Evolutionary conservation across 1,140 invertebrate species (phyloP).

Genomic region (Atopsyche davidsoni): DNA sequence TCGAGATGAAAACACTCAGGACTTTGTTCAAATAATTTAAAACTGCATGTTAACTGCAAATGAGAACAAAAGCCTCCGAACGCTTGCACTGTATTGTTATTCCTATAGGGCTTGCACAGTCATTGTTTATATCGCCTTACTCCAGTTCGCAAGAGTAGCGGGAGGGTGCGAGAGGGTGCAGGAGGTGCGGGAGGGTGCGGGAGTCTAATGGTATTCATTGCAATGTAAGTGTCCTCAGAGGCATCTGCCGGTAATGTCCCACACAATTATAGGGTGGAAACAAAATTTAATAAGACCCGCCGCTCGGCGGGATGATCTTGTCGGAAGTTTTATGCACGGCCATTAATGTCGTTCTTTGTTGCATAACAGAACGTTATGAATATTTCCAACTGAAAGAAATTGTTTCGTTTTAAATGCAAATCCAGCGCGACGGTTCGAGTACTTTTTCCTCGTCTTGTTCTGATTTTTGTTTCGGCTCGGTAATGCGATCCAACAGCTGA

Average conservation of each 20-base stretch:
- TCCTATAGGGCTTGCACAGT: too few species aligned
- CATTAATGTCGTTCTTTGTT: not conserved
- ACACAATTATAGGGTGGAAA: conserved; percentile 11
- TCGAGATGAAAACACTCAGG: too few species aligned
- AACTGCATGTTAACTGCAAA: too few species aligned
- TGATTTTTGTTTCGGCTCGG: not conserved
- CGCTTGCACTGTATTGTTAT: too few species aligned
- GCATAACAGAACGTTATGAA: not conserved
- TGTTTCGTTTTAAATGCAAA: too few species aligned
- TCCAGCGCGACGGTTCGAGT: not conserved
- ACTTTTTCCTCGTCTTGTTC: not conserved
- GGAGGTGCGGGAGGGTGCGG: too few species aligned
- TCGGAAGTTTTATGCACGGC: not conserved
- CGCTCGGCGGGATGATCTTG: not conserved
- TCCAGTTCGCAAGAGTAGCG: too few species aligned
- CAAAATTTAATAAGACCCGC: conserved; percentile 22
- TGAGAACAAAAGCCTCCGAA: too few species aligned
- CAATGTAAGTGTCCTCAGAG: conserved; percentile 1
- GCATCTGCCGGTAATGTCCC: conserved; percentile 16
- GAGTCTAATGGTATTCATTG: conserved; percentile 25
- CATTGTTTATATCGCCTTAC: too few species aligned
- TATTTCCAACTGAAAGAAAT: not conserved
- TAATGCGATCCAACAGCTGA: not conserved
- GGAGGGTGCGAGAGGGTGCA: too few species aligned
- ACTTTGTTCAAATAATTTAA: too few species aligned